Evolutionary conservation across 2,113 vertebrate genomes (phyloP).

Genomic region (Limanda limanda): DNA sequence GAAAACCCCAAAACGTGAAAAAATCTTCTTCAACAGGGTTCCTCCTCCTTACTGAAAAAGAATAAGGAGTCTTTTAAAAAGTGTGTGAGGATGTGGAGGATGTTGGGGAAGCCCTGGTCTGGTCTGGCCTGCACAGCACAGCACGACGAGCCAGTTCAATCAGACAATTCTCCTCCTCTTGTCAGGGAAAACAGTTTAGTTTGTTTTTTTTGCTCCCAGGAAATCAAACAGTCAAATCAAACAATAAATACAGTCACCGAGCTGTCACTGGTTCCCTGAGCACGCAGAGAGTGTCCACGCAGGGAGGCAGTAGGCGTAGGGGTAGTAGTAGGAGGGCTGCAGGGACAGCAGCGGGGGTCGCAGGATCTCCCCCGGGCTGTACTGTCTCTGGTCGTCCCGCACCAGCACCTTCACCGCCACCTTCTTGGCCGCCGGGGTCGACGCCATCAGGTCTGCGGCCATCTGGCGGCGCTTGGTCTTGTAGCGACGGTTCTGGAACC

Average conservation of each 20-base stretch:
- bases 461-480: conserved; percentile 98
- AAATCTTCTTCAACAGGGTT: conserved; percentile 6
- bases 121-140: conserved; percentile 64
- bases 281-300: conserved; percentile 95
- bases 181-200: conserved; percentile 39
- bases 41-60: conserved; percentile 7
- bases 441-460: conserved; percentile 93
- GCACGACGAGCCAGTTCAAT: conserved; percentile 82
- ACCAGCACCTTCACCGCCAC: conserved; percentile 98
- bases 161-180: conserved; percentile 57
- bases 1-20: conserved; percentile 12
- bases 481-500: conserved; percentile 99
- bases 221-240: conserved; percentile 33
- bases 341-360: conserved; percentile 91
- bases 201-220: conserved; percentile 54
- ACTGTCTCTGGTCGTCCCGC: conserved; percentile 98
- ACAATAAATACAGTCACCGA: conserved; percentile 69
- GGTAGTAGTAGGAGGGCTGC: conserved; percentile 94
- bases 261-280: conserved; percentile 82
- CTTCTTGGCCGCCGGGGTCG: conserved; percentile 94
- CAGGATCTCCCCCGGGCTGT: conserved; percentile 93
- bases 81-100: conserved; percentile 14
- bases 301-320: conserved; percentile 95
- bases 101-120: conserved; percentile 7
- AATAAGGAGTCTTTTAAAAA: not conserved